Evolutionary conservation across 2,113 vertebrate species (phyloP).

Genomic region (Pogonocichla stellata): DNA sequence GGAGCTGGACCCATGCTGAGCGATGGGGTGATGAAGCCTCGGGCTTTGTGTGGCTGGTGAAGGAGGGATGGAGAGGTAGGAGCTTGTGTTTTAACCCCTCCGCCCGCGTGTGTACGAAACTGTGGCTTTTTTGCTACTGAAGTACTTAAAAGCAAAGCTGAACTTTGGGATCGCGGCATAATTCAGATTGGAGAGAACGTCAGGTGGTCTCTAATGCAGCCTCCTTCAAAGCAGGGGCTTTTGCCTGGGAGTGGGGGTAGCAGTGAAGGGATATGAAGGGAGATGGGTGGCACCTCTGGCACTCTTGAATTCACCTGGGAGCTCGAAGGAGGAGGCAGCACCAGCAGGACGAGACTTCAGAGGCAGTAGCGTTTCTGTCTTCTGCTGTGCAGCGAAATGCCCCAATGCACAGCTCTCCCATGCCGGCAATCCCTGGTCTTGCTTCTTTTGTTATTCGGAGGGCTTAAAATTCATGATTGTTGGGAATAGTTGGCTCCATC

Average conservation of each 20-base stretch:
- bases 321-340: background rate
- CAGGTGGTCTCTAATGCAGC: background rate
- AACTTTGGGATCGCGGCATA: background rate
- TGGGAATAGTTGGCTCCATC: background rate
- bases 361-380: background rate
- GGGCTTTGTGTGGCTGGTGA: conserved; percentile 16
- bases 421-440: background rate
- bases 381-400: background rate
- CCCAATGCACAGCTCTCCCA: background rate
- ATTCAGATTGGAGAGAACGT: background rate
- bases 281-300: background rate
- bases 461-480: background rate
- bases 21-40: background rate
- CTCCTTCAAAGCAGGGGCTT: background rate
- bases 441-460: conserved; percentile 9
- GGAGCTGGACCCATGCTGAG: background rate
- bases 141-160: background rate
- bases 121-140: background rate
- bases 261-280: background rate
- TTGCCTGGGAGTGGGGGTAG: background rate
- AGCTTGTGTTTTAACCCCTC: background rate
- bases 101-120: background rate
- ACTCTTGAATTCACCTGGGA: background rate
- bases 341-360: background rate
- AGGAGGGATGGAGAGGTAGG: background rate